Evolutionary conservation across 2,888 invertebrate species (phyloP).

Genomic region (Encarsia formosa): DNA sequence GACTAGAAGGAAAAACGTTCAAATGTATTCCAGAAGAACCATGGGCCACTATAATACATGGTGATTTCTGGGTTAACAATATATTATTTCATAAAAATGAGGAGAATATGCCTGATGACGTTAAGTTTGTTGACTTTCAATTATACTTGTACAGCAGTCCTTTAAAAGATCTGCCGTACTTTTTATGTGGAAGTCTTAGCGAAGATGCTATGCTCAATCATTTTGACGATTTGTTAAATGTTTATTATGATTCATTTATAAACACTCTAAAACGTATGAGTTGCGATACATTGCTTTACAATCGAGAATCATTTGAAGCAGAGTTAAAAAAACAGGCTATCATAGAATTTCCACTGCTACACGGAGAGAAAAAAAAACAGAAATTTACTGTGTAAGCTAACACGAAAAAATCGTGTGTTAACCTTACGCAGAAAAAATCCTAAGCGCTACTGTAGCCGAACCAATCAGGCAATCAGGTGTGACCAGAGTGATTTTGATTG

Average conservation of each 20-base stretch:
- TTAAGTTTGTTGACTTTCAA: slow-evolving; percentile 61
- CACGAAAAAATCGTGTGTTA: no score
- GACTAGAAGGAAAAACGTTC: neutral
- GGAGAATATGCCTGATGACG: slow-evolving; percentile 44
- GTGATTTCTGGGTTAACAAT: slow-evolving; percentile 62
- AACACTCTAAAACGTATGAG: slow-evolving; percentile 48
- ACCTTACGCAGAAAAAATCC: no score
- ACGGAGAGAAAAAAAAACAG: no score
- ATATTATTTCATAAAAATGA: slow-evolving; percentile 55
- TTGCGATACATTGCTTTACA: slow-evolving; percentile 41
- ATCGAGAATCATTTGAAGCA: slow-evolving; percentile 32
- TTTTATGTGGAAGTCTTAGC: slow-evolving; percentile 55
- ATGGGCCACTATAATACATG: slow-evolving; percentile 56
- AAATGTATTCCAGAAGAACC: slow-evolving; percentile 44
- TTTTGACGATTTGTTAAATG: slow-evolving; percentile 52
- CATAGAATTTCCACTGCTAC: slow-evolving; percentile 38
- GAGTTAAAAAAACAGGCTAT: slow-evolving; percentile 31
- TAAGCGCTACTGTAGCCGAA: no score
- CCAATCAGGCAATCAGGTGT: no score
- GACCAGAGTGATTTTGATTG: no score
- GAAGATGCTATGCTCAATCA: slow-evolving; percentile 49
- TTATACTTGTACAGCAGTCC: slow-evolving; percentile 55
- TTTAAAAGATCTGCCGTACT: slow-evolving; percentile 56
- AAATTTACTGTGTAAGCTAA: no score
- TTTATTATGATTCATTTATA: slow-evolving; percentile 55